Base-by-base conservation (phyloP, 2,797 vertebrate genomes). In the Paratrypauchen microcephalus region DNA sequence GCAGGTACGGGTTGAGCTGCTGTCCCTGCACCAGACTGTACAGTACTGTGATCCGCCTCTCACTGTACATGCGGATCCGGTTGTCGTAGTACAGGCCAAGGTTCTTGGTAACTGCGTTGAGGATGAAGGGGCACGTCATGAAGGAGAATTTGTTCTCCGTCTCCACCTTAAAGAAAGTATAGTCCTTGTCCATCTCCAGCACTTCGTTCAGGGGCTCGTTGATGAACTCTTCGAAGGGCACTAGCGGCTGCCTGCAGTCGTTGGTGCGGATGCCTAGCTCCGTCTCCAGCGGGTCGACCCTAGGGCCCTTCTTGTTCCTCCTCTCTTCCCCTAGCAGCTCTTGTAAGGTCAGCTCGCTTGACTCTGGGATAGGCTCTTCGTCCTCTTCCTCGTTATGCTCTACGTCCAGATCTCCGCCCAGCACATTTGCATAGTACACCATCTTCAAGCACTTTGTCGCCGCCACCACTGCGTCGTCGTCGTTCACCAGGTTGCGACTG, bases 161-260 rank as follows among this genome's bases (percentile, higher is more conserved):
- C 87, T 99, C 97, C 76, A 99, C 98, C 89, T 99, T 99, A 92
- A 98, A 99, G 91, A 99, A 99, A 66, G 97, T 99, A 80, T 99
- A 99, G 92, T 99, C 98, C 89, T 99, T 99, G 94, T 99, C 97
- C 98, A 99, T 99, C 91, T 99, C 98, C 83, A 99, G 92, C 80
- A 98, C 97, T 75, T 99, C 98, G 61, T 99, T 99, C 71, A 99
- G 94, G 71, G 98, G 97, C 90, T 99, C 98, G 30, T 99, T 99
- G 86, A 99, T 93, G 84, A 98, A 99, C 84, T 99, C 98, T 89
- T 98, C 96, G 58, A 98, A 99, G 74, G 95, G 93, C 72, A 99
- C 93, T 75, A 98, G 96, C 41, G 98, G 98, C 85, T 94, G 94
- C 55, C 97, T 93, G 88, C 98, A 99, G 74, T 99, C 97, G 45